These are phyloP conservation scores for Diadegma fenestrale DNA, from an alignment of 2,888 invertebrate species.

Conservation along the genomic window DNA sequence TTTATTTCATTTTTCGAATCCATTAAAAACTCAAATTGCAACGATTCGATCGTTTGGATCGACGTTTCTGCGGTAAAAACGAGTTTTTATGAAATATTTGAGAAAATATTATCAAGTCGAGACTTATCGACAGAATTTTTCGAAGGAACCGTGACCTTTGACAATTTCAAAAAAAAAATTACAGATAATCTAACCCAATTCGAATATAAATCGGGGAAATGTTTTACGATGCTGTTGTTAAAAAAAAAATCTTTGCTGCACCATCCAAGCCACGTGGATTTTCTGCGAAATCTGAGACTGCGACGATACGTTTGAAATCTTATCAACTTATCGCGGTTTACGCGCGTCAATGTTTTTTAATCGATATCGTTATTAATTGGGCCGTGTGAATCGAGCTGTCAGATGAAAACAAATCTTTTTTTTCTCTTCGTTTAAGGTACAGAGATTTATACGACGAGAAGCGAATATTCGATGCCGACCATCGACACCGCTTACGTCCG, in stretches of 20 bases:
- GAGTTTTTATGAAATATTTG: not conserved
- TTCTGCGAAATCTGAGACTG: not conserved
- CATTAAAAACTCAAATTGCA: not conserved
- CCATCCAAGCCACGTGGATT: not conserved
- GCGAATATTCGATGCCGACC: conserved; percentile 80
- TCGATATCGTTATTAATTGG: not conserved
- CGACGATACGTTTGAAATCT: conserved; percentile 17
- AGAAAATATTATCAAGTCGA: not conserved
- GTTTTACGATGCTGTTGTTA: not conserved
- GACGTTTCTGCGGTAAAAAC: not conserved
- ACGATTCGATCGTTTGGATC: not conserved
- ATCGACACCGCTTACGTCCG: conserved; percentile 83
- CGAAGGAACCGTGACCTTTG: not conserved
- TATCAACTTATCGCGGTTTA: conserved; percentile 19
- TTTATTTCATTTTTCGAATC: not conserved
- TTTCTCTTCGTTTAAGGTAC: conserved; percentile 74
- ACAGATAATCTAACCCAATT: not conserved
- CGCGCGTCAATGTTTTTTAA: not conserved
- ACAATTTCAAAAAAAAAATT: not conserved
- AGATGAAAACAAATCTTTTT: not conserved
- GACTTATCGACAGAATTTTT: not conserved
- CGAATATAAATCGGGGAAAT: not conserved
- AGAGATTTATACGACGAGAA: conserved; percentile 73
- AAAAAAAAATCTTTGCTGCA: not conserved
- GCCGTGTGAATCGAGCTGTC: conserved; percentile 4